Base-by-base conservation (phyloP, 2,797 vertebrate species). In the Rhodeus uyekii region DNA sequence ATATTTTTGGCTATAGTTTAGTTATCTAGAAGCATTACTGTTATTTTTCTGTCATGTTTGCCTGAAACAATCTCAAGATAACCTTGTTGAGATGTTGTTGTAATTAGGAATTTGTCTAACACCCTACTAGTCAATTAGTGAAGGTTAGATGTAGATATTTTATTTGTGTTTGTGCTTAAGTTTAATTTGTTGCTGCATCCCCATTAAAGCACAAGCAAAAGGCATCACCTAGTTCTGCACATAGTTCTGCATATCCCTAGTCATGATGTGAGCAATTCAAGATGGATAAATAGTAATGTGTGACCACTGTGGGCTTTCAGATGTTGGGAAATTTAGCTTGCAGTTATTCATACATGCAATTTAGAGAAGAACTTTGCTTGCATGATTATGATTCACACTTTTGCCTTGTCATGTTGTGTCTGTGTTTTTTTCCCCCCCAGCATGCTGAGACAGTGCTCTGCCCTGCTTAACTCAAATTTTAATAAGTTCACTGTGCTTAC, bases 341-440 rank as follows among this genome's bases (percentile, higher is more conserved):
- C 29, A 69, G 1, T 69, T 69, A 58, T 55, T 34, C 34, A 24
- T 36, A 16, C 14, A 74, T 74, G 72, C 72, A 74, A 46, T 32
- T 50, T n/a, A 72, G 19, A 50, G 12, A 8, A n/a, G 44, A 48
- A 39, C 48, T 55, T 55, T 55, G 19, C 34, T 53, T 24, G 18
- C 10, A 6, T 58, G 48, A 27, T 36, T 67, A 48, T 39, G 34
- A 68, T 68, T 78, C 77, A 78, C 48, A 7, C 7, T 55, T 60
- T 68, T 68, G 48, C 50, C 38, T 32, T 32, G 8, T 55, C 46
- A 53, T 68, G 46, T 68, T 50, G n/a, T 67, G 24, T 8, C 24
- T 76, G 32, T 53, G 61, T 78, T 10, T 67, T 78, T 38, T 58
- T n/a, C n/a, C n/a, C n/a, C n/a, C n/a, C n/a, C 27, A 5, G 36